Base-by-base conservation (phyloP, 2,797 vertebrate genomes). In the Amblyraja radiata region DNA sequence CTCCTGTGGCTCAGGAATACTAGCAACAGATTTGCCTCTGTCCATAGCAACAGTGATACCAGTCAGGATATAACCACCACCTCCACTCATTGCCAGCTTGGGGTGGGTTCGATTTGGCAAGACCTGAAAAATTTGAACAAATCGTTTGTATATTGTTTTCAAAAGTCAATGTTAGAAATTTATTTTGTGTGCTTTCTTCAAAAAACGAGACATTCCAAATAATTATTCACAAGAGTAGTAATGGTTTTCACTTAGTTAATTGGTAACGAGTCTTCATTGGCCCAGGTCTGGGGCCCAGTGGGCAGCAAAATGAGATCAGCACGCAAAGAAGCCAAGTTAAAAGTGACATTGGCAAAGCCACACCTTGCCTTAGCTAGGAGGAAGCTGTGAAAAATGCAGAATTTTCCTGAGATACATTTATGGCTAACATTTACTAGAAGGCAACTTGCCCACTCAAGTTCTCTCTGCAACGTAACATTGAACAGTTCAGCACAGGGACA, bases 101-200 rank as follows among this genome's bases (percentile, higher is more conserved):
- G 99, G 99, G 95, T 99, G 99, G 81, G 98, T 99, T 95, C 99
- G 97, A 95, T 99, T 98, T 5, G 98, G 98, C 95, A 99, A 95
- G 93, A 99, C 97, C 99, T 99, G 94, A 61, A 80, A 93, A 83
- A 73, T 84, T 65, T 80, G 61, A 7, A 80, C 16, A 88, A 88
- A 68, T 88, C 14, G 36, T 65, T 65, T 68, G n/a, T 1, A 88
- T 18, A n/a, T n/a, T 84, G 54, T 10, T 84, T 23, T 58, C 54
- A 83, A 58, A 23, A 81, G 7, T 46, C 36, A 79, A 28, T 6
- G 81, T 28, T n/a, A 84, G 54, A 84, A 63, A 61, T 61, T 84
- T 1, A 61, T 79, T 79, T 1, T 3, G 18, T 36, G 61, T 9
- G 21, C 21, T 88, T 18, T 65, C 61, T 88, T 63, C 16, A 32